Base-by-base conservation (phyloP, 2,888 invertebrate species). In the Synanthedon myopaeformis region DNA sequence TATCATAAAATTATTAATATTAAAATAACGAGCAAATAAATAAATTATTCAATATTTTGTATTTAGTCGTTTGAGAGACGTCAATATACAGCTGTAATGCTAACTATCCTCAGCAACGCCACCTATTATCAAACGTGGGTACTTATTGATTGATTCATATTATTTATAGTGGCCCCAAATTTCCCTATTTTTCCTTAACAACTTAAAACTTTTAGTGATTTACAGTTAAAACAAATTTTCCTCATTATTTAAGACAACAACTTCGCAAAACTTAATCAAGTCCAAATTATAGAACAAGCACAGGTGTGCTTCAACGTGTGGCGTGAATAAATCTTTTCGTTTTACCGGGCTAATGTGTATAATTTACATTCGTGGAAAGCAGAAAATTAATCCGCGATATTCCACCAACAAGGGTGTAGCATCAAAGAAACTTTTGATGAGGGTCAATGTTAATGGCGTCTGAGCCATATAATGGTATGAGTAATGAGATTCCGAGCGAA, bases 351-450 rank as follows among this genome's bases (percentile, higher is more conserved):
- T 59, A 64, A 64, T 63, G 62, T 66, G 65, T 65, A 65, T 69
- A 71, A 74, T 71, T 71, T 66, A 68, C 62, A 66, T 71, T 68
- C 54, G 61, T 57, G 63, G 59, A 62, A 63, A 67, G 62, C 63
- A 65, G 67, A 69, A 71, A 73, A 72, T 74, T 72, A 71, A 68
- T 71, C 61, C 65, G 52, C 56, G 54, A 58, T 63, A 56, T 55
- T 55, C 61, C 54, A 53, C 59, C 59, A 64, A 68, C 67, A 61
- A 62, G 68, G 66, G 63, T 63, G 61, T 52, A 62, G 61, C 64
- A 67, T 70, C 67, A 72, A 71, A 70, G 70, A 74, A 75, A 74
- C 61, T 72, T 74, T 69, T 75, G 76, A 77, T 69, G 65, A 75
- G 77, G 77, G 78, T 77, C 73, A 70, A 64, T 68, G 64, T 67